Conservation (phyloP, 1,140 invertebrate species). For the Drosophila simulans region DNA sequence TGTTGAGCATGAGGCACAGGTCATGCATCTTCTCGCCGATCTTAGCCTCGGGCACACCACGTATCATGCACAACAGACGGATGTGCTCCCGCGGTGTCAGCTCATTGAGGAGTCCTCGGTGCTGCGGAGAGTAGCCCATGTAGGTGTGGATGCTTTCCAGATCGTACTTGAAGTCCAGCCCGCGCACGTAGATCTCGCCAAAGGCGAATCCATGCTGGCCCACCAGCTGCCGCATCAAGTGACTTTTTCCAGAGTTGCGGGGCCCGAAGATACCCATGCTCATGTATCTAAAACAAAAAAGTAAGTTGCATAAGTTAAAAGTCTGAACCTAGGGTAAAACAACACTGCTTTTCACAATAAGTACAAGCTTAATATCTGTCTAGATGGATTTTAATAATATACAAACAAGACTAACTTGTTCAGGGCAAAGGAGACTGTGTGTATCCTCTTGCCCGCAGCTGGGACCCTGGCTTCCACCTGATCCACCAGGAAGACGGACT, state of each 20-base stretch:
- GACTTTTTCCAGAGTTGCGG: conserved; percentile 62
- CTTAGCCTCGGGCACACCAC: conserved; percentile 56
- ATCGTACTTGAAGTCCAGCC: conserved; percentile 70
- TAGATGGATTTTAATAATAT: too few relatives aligned
- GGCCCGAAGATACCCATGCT: conserved; percentile 73
- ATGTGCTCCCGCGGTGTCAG: conserved; percentile 70
- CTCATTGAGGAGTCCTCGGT: conserved; percentile 39
- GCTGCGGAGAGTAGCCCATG: conserved; percentile 71
- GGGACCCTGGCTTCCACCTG: conserved; percentile 67
- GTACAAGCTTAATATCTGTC: too few relatives aligned
- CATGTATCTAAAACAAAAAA: conserved; percentile 52
- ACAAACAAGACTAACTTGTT: conserved; percentile 57
- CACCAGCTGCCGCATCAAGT: conserved; percentile 63
- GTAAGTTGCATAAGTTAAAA: neutral
- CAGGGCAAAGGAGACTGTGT: conserved; percentile 70
- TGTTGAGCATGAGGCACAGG: conserved; percentile 62
- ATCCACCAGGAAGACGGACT: conserved; percentile 71
- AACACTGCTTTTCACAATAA: too few relatives aligned
- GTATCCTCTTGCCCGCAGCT: conserved; percentile 22
- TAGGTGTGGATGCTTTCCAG: conserved; percentile 53
- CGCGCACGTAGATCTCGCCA: conserved; percentile 74
- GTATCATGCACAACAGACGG: conserved; percentile 69
- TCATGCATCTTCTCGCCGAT: conserved; percentile 69
- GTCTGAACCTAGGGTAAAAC: too few relatives aligned
- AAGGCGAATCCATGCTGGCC: conserved; percentile 71